phyloP scores from a whole-genome alignment of 2,888 invertebrate genomes.

The Catocala nupta region DNA sequence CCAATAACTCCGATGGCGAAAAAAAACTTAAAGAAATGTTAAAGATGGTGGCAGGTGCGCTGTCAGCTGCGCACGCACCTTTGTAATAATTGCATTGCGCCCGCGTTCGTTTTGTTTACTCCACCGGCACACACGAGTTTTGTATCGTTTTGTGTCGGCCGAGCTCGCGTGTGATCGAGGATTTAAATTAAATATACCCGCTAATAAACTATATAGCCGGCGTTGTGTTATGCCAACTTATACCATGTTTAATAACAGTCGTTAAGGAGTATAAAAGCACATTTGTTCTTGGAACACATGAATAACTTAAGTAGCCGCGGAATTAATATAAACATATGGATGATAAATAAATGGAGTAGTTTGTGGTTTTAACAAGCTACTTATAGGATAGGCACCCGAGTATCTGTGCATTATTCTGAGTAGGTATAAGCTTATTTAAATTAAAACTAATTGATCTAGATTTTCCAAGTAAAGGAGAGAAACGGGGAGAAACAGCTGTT shows the following conservation, averaged over 20 bases:
- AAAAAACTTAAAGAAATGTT: slow-evolving; percentile 83
- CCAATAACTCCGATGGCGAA: slow-evolving; percentile 85
- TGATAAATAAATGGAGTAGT: neutral
- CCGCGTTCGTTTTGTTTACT: slow-evolving; percentile 74
- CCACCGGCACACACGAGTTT: slow-evolving; percentile 58
- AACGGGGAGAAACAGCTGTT: too few relatives aligned
- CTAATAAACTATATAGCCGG: slow-evolving; percentile 38
- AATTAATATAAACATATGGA: neutral
- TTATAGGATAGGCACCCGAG: too few relatives aligned
- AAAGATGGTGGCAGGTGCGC: slow-evolving; percentile 84
- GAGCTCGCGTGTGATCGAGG: slow-evolving; percentile 47
- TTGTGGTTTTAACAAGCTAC: too few relatives aligned
- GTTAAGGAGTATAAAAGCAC: slow-evolving; percentile 18
- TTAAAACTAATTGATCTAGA: too few relatives aligned
- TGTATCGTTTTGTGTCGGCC: slow-evolving; percentile 61
- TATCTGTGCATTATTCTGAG: too few relatives aligned
- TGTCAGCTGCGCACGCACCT: slow-evolving; percentile 85
- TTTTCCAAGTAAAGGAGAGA: too few relatives aligned
- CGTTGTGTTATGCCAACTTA: slow-evolving; percentile 32
- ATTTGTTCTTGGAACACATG: slow-evolving; percentile 9
- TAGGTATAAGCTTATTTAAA: too few relatives aligned
- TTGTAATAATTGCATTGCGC: slow-evolving; percentile 80
- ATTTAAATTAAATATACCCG: slow-evolving; percentile 49
- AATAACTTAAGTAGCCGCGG: neutral
- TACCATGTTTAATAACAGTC: slow-evolving; percentile 26